Evolutionary conservation across 1,140 invertebrate species (phyloP).

Genomic region (Scaptomyza graminum): DNA sequence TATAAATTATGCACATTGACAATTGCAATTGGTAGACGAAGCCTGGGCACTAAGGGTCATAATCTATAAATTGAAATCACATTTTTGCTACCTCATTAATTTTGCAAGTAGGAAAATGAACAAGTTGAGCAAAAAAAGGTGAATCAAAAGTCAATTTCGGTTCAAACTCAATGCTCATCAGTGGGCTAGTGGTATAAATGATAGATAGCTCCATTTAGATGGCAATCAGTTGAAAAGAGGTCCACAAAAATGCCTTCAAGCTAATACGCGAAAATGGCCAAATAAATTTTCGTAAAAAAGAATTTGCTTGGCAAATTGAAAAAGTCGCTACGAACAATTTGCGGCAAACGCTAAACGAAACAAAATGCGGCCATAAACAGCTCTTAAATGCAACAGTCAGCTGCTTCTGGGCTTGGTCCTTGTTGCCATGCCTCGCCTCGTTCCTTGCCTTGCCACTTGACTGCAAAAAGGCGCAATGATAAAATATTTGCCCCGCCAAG

Average conservation of each 20-base stretch:
- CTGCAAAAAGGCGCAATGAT: constrained; percentile 77
- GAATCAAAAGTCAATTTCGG: constrained; percentile 46
- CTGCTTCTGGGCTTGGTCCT: constrained; percentile 2
- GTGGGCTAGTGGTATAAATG: constrained; percentile 47
- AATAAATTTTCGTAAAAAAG: constrained; percentile 19
- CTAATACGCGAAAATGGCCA: constrained; percentile 8
- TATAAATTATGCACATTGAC: constrained; percentile 74
- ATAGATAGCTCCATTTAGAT: constrained; percentile 72
- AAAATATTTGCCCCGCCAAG: constrained; percentile 74
- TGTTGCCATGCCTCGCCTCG: constrained; percentile 2
- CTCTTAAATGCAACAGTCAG: constrained; percentile 63
- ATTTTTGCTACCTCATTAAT: constrained; percentile 78
- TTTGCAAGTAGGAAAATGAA: constrained; percentile 34
- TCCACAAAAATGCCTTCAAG: constrained; percentile 30
- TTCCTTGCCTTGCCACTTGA: constrained; percentile 61
- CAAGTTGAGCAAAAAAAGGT: constrained; percentile 10
- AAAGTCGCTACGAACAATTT: constrained; percentile 41
- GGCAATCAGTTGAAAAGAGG: constrained; percentile 54
- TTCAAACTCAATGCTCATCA: constrained; percentile 16
- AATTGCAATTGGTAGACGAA: constrained; percentile 28
- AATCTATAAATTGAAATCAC: constrained; percentile 76
- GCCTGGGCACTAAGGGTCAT: constrained; percentile 26
- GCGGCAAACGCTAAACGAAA: constrained; percentile 21
- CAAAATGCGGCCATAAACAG: constrained; percentile 65
- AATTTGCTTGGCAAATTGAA: constrained; percentile 33